A percentile compares a stretch with the other conserved stretches of the same genome.
phyloP scores from a whole-genome alignment of 1,140 invertebrate species.

The Drosophila yakuba region DNA sequence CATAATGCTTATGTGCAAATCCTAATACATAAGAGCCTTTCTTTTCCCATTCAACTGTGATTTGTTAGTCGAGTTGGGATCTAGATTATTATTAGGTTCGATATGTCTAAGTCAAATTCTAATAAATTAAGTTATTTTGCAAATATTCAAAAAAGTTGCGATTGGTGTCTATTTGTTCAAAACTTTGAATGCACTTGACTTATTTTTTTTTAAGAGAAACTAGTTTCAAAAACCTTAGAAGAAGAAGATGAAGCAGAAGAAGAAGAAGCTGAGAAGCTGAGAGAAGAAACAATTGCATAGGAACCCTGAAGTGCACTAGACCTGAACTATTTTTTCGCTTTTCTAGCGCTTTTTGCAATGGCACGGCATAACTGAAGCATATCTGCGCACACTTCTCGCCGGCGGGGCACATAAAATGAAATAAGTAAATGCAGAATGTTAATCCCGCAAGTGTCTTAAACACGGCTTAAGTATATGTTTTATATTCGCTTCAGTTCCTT shows the following conservation, averaged over 20 bases:
- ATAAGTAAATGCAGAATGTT: conserved; percentile 40
- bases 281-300: conserved; percentile 49
- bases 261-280: neutral
- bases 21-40: neutral
- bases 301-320: conserved; percentile 71
- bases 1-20: neutral
- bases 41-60: neutral
- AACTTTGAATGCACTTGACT: neutral
- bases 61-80: neutral
- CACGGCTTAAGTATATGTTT: conserved; percentile 37
- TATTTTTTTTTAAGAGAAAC: neutral
- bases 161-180: neutral
- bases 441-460: conserved; percentile 39
- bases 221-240: neutral
- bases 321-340: conserved; percentile 50
- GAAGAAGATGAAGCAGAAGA: conserved; percentile 33
- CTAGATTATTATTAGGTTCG: too few relatives aligned
- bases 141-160: too few relatives aligned
- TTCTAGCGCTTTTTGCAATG: conserved; percentile 22
- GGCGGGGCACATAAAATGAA: conserved; percentile 22
- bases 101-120: too few relatives aligned
- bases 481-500: conserved; percentile 40
- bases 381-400: conserved; percentile 33
- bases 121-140: too few relatives aligned
- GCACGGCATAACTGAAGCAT: conserved; percentile 52